Conservation (phyloP, 2,888 invertebrate genomes). For the Tethea ocularis region DNA sequence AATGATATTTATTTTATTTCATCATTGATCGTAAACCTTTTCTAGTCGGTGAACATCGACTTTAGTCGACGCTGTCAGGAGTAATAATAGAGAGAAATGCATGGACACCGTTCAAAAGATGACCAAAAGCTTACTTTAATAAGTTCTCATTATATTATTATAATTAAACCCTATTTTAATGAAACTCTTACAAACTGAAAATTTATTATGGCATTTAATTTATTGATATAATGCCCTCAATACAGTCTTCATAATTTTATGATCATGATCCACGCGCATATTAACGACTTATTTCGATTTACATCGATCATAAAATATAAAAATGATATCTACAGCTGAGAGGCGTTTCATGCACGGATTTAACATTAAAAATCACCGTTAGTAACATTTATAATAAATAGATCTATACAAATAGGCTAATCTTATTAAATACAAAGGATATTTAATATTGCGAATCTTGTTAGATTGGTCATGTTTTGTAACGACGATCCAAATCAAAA, state of each 20-base stretch:
- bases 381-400: background rate
- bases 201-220: background rate
- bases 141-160: background rate
- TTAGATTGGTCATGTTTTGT: no score
- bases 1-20: no score
- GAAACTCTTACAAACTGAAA: background rate
- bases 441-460: no score
- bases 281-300: conserved; percentile 25
- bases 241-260: background rate
- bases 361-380: conserved; percentile 1
- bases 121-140: background rate
- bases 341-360: conserved; percentile 13
- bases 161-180: background rate
- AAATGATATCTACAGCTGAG: conserved; percentile 24
- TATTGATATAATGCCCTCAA: background rate
- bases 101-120: background rate
- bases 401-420: background rate
- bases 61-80: no score
- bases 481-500: no score
- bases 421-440: background rate
- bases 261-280: conserved; percentile 4
- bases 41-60: no score
- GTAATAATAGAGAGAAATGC: background rate
- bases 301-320: conserved; percentile 24
- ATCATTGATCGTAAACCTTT: no score